These are phyloP conservation scores for Amniataba percoides DNA, from an alignment of 2,797 vertebrate species.

Conservation along the genomic window DNA sequence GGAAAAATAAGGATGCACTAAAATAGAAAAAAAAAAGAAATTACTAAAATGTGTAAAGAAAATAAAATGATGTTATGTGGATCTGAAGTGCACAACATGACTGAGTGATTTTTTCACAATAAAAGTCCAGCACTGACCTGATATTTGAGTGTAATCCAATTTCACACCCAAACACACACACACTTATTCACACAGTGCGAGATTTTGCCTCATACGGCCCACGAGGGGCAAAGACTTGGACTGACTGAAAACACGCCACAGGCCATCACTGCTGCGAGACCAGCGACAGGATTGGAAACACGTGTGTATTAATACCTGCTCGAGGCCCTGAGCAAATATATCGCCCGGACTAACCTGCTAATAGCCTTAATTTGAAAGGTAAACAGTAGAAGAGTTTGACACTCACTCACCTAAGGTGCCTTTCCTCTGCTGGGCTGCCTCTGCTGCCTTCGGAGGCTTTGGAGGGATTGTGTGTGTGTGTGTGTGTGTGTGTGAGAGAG, in stretches of 20 bases:
- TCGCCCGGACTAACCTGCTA: conserved; percentile 75
- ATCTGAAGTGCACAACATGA: neutral
- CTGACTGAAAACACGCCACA: conserved; percentile 56
- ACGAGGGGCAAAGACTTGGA: conserved; percentile 41
- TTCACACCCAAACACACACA: conserved; percentile 37
- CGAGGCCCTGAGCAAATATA: conserved; percentile 58
- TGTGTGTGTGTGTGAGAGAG: too few relatives aligned
- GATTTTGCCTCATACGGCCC: conserved; percentile 45
- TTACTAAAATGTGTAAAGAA: neutral
- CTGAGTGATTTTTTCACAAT: conserved; percentile 38
- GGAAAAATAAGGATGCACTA: neutral
- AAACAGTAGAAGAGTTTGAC: conserved; percentile 80
- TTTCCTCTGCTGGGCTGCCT: conserved; percentile 69
- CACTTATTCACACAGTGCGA: conserved; percentile 25
- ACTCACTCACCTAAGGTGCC: conserved; percentile 77
- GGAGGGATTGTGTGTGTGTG: conserved; percentile 49
- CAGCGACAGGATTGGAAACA: conserved; percentile 75
- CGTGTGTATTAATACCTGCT: conserved; percentile 77
- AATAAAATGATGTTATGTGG: neutral
- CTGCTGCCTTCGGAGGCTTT: conserved; percentile 56
- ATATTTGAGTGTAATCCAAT: neutral
- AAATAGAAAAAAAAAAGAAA: neutral
- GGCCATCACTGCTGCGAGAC: conserved; percentile 55
- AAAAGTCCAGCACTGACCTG: conserved; percentile 12
- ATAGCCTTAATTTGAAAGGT: conserved; percentile 82